A percentile compares a stretch with the other conserved stretches of the same genome.
Evolutionary conservation across 2,888 invertebrate genomes (phyloP).

Genomic region (Pseudococcus viburni): DNA sequence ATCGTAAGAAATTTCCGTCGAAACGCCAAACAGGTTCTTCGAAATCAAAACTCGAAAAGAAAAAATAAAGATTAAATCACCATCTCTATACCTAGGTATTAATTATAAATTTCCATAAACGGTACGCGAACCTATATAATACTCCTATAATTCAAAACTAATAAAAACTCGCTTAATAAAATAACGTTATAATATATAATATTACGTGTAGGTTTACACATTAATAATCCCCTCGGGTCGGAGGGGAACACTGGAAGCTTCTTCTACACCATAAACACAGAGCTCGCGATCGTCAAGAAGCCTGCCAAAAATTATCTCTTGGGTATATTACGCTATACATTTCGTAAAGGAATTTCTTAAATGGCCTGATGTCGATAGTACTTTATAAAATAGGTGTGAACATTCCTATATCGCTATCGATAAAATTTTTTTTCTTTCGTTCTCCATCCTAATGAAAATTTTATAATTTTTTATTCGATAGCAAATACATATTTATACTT

Average conservation of each 20-base stretch:
- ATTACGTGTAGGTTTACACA: slow-evolving; percentile 25
- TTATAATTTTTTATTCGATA: not conserved
- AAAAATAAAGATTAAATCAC: not conserved
- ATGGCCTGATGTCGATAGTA: not conserved
- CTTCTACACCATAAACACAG: not conserved
- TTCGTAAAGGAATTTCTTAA: not conserved
- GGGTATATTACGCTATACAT: not conserved
- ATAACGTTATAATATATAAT: slow-evolving; percentile 6
- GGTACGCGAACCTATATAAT: not conserved
- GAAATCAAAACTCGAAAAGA: not conserved
- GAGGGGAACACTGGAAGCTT: slow-evolving; percentile 33
- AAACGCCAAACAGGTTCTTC: not conserved
- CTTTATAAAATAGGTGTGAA: slow-evolving; percentile 19
- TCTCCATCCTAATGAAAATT: slow-evolving; percentile 14
- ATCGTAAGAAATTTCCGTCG: not conserved
- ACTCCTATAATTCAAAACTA: slow-evolving; percentile 10
- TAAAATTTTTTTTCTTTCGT: not conserved
- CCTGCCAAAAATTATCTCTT: not conserved
- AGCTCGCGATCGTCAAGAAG: not conserved
- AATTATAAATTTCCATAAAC: slow-evolving; percentile 21
- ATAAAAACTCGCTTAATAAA: slow-evolving; percentile 39
- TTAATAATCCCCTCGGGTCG: slow-evolving; percentile 12
- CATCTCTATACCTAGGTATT: not conserved
- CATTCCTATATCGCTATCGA: not conserved
- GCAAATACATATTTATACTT: too few species aligned